Base-by-base conservation (phyloP, 2,113 vertebrate genomes). In the Halichoerus grypus region DNA sequence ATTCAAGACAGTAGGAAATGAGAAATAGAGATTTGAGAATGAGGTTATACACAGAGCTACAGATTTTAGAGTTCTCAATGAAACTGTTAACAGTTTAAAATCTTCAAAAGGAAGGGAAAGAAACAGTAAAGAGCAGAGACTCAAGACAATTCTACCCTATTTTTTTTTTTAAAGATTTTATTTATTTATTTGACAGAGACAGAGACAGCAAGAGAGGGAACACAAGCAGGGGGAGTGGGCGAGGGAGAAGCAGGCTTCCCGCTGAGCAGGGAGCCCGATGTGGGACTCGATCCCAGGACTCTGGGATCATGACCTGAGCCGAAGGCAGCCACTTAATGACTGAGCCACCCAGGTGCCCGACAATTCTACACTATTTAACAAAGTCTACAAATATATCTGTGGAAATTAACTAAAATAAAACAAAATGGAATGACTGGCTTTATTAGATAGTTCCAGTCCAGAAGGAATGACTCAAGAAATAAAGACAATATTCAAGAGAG, bases 381-480 rank as follows among this genome's bases (percentile, higher is more conserved):
- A 79, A 76, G 49, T 36, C 59, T 76, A 46, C 14, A 77, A 71
- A 65, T 21, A 63, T 16, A 55, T 7, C 14, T 33, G 7, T 39
- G 28, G 24, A 92, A 77, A 71, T 84, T 79, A 91, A 91, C 46
- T 33, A 57, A 57, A 74, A 59, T 65, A 67, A 94, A 94, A 67
- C 77, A 26, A 65, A 53, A 51, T 31, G 2, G 42, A 80, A 80
- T 19, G n/a, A 26, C 61, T 88, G 26, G 26, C 51, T 76, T 86
- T 85, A 33, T 80, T 53, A 61, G 26, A 74, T 24, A 71, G 26
- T n/a, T 49, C 28, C 31, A 85, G 77, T 49, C 6, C 15, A 39
- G 15, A 83, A 72, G 65, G 31, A 59, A 36, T 46, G 21, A 65
- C 59, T 65, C 13, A 26, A 51, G 9, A 22, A 91, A 95, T 55